Base-by-base conservation (phyloP, 2,888 invertebrate genomes). In the Ditula angustiorana region DNA sequence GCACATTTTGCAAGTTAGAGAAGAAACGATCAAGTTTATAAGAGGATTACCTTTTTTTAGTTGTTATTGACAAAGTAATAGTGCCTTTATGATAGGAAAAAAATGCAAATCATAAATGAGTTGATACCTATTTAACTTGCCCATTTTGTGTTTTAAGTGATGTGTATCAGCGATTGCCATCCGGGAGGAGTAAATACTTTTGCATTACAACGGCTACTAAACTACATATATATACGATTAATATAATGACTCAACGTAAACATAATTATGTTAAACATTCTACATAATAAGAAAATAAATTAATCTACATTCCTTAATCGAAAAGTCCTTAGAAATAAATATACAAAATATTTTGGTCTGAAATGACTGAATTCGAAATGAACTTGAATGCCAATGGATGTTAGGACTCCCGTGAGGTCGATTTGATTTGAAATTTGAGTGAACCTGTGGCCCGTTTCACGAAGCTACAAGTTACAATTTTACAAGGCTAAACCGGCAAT, bases 231-330 rank as follows among this genome's bases (percentile, higher is more conserved):
- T 47, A 71, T 73, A 74, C 57, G 66, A 73, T 76, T 77, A 78
- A 71, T 74, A 75, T 79, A 79, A 79, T 80, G 80, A 80, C 79
- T 80, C 76, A 76, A 75, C 72, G 74, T 74, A 75, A 69, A 75
- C 50, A 50, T 57, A 73, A 71, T 62, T 67, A 74, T 66, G 65
- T 69, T 69, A 70, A 73, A 71, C 62, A 67, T 65, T 67, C 69
- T 70, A 67, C 62, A 57, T 53, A 64, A 50, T 67, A 66, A 55
- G 65, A 67, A 69, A 53, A 65, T 62, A 64, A 68, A 50, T 63
- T 66, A 69, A 26, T 61, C 49, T 69, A 64, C 56, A 59, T 61
- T 50, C 49, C 65, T 62, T 58, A 63, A 56, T 52, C 59, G 44
- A 66, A n/a, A n/a, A 55, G 61, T 35, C 10, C 61, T 62, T 67